These are phyloP conservation scores for Anoplophora glabripennis DNA, from an alignment of 1,140 invertebrate genomes.

Conservation along the genomic window DNA sequence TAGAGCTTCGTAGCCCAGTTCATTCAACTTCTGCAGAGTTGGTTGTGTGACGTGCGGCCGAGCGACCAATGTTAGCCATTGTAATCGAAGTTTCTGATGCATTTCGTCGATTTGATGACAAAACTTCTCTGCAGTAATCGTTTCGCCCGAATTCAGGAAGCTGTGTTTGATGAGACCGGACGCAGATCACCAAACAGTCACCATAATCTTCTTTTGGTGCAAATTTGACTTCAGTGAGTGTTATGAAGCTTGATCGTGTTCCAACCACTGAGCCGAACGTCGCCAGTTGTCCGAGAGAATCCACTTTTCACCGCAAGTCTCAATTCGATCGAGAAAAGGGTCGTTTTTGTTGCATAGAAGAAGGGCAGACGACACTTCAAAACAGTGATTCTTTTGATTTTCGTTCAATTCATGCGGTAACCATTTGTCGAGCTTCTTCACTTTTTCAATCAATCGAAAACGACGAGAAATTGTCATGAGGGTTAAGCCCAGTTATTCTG, in stretches of 20 bases:
- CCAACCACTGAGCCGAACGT: conserved; percentile 4
- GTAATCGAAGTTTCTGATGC: too few species aligned
- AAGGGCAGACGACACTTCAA: neutral
- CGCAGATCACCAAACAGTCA: too few species aligned
- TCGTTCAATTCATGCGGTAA: too few species aligned
- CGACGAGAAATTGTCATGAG: neutral
- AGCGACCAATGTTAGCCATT: too few species aligned
- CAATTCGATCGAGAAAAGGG: neutral
- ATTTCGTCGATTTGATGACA: too few species aligned
- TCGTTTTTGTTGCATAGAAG: neutral
- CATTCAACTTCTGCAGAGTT: too few species aligned
- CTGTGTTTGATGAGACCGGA: too few species aligned
- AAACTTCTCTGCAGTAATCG: too few species aligned
- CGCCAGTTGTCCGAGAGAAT: conserved; percentile 3
- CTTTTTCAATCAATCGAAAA: neutral
- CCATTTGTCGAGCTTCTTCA: conserved; percentile 3
- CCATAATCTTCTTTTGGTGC: too few species aligned
- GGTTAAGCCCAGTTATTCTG: neutral
- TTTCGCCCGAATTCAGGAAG: too few species aligned
- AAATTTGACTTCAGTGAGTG: neutral
- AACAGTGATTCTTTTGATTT: neutral
- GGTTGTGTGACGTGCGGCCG: too few species aligned
- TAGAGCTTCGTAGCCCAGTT: too few species aligned
- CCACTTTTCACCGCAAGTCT: conserved; percentile 1
- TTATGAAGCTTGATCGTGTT: neutral